Evolutionary conservation across 1,140 invertebrate species (phyloP).

Genomic region (Sinella curviseta): DNA sequence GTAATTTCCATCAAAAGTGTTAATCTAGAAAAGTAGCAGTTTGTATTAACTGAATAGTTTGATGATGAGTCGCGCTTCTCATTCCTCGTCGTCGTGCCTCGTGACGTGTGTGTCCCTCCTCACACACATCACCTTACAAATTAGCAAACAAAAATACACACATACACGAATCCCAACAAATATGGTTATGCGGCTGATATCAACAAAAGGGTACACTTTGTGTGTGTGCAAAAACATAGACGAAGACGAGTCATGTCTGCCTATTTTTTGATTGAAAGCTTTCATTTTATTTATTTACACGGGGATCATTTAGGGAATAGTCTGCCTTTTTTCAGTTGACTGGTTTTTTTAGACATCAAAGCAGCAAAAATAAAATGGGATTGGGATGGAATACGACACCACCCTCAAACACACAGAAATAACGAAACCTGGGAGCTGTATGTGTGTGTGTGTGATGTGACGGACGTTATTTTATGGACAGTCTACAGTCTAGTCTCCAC

Average conservation of each 20-base stretch:
- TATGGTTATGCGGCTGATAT: background rate
- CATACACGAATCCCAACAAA: background rate
- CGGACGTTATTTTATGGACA: too few species aligned
- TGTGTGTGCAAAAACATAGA: background rate
- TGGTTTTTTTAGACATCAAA: too few species aligned
- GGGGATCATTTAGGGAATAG: background rate
- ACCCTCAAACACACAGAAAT: too few species aligned
- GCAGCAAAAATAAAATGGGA: too few species aligned
- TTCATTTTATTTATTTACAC: conserved; percentile 18
- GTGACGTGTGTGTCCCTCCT: too few species aligned
- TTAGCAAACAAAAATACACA: background rate
- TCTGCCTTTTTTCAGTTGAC: background rate
- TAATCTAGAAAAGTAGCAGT: background rate
- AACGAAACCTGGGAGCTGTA: too few species aligned
- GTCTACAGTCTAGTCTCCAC: too few species aligned
- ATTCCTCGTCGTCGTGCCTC: too few species aligned
- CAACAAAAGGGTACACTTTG: too few species aligned
- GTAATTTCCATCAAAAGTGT: background rate
- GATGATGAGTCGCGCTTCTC: background rate
- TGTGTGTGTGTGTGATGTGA: too few species aligned
- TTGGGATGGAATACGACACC: too few species aligned
- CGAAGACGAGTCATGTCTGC: background rate
- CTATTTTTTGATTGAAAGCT: background rate
- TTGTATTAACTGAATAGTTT: background rate
- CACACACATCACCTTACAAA: background rate